A percentile compares a stretch with the other conserved stretches of the same genome.
These are phyloP conservation scores for Drosophila rufa DNA, from an alignment of 1,140 invertebrate genomes.

Conservation along the genomic window DNA sequence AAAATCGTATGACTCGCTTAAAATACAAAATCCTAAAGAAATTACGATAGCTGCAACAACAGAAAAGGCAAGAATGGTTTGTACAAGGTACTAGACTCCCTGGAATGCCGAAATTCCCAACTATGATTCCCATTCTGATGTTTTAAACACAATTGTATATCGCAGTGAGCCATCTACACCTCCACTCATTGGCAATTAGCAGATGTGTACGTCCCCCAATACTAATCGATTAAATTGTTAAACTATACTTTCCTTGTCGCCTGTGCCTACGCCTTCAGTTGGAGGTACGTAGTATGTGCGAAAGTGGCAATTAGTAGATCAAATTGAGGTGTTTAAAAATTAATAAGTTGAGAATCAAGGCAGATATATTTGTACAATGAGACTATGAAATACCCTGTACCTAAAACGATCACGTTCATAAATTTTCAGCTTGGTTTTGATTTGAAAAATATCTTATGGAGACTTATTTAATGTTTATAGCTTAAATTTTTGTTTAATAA, in stretches of 20 bases:
- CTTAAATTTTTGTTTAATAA: no score
- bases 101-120: neutral
- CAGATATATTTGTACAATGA: neutral
- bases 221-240: slow-evolving; percentile 13
- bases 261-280: no score
- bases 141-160: neutral
- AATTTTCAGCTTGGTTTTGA: no score
- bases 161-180: neutral
- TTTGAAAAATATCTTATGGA: no score
- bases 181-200: neutral
- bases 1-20: neutral
- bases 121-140: neutral
- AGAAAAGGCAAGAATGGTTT: neutral
- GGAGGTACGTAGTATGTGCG: neutral
- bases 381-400: neutral
- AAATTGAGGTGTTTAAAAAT: neutral
- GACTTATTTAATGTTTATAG: no score
- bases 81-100: neutral
- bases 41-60: neutral
- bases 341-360: neutral
- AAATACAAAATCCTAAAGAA: no score
- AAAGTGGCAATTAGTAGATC: neutral
- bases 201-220: neutral
- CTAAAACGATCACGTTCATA: no score
- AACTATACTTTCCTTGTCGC: slow-evolving; percentile 9